Conservation (phyloP, 2,113 vertebrate species). For the Chloropsis hardwickii region DNA sequence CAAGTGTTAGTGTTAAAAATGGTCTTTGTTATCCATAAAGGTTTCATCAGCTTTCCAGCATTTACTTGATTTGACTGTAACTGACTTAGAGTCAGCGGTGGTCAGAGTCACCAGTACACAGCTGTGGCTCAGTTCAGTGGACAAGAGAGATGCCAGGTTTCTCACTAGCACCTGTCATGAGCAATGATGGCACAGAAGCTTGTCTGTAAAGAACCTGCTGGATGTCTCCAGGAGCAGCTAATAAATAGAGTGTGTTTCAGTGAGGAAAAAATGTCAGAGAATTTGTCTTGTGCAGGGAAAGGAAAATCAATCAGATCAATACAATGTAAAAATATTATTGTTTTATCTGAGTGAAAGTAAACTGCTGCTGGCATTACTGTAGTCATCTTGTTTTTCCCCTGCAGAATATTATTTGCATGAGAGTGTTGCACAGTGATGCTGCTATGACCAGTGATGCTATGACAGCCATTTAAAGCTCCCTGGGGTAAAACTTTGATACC, state of each 20-base stretch:
- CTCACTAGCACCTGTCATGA: neutral
- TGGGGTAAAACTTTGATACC: neutral
- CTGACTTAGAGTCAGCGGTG: neutral
- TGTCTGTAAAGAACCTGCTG: neutral
- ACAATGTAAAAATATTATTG: conserved; percentile 23
- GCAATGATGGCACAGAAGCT: neutral
- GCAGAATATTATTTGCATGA: neutral
- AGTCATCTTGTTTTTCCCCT: neutral
- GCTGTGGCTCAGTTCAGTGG: neutral
- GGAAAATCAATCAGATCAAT: conserved; percentile 32
- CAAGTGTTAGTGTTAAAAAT: neutral
- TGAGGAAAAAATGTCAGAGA: neutral
- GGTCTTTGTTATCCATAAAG: neutral
- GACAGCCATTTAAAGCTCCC: neutral
- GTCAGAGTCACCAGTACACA: neutral
- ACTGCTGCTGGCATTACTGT: neutral
- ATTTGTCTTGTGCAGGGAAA: conserved; percentile 9
- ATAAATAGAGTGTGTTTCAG: neutral
- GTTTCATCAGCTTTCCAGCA: neutral
- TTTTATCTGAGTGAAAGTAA: neutral
- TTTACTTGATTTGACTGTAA: neutral
- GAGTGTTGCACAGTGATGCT: neutral
- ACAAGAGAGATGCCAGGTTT: neutral
- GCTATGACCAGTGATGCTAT: neutral
- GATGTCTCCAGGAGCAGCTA: neutral